Conservation (phyloP, 2,888 invertebrate species). For the Amphipyra tragopoginis region DNA sequence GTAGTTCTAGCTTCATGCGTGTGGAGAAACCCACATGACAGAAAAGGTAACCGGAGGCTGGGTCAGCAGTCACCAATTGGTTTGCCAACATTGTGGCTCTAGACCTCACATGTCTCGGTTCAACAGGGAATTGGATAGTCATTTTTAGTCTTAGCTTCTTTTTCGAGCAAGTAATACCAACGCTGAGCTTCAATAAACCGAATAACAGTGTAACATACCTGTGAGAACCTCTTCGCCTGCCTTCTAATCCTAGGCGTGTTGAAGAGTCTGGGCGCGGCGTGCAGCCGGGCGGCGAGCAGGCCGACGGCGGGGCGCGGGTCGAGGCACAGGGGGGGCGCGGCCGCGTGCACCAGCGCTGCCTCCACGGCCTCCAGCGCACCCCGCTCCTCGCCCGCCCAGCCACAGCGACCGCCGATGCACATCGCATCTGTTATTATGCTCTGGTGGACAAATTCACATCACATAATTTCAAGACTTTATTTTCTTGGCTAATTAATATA, state of each 20-base stretch:
- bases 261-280: slow-evolving; percentile 93
- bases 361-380: slow-evolving; percentile 92
- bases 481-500: neutral
- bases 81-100: too few species aligned
- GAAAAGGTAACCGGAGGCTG: too few species aligned
- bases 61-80: too few species aligned
- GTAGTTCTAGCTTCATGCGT: too few species aligned
- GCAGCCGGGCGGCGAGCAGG: slow-evolving; percentile 93
- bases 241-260: slow-evolving; percentile 93
- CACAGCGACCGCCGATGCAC: slow-evolving; percentile 87
- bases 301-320: slow-evolving; percentile 96
- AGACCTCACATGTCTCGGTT: too few species aligned
- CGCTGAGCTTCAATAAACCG: neutral
- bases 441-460: slow-evolving; percentile 69
- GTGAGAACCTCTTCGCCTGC: slow-evolving; percentile 94
- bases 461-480: neutral
- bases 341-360: slow-evolving; percentile 95
- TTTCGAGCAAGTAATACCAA: too few species aligned
- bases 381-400: slow-evolving; percentile 94
- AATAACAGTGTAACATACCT: slow-evolving; percentile 80
- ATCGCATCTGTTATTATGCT: slow-evolving; percentile 92
- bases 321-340: slow-evolving; percentile 96
- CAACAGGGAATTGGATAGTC: too few species aligned
- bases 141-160: too few species aligned
- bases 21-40: too few species aligned